Evolutionary conservation across 2,113 vertebrate genomes (phyloP).

Genomic region (Dicentrarchus labrax): DNA sequence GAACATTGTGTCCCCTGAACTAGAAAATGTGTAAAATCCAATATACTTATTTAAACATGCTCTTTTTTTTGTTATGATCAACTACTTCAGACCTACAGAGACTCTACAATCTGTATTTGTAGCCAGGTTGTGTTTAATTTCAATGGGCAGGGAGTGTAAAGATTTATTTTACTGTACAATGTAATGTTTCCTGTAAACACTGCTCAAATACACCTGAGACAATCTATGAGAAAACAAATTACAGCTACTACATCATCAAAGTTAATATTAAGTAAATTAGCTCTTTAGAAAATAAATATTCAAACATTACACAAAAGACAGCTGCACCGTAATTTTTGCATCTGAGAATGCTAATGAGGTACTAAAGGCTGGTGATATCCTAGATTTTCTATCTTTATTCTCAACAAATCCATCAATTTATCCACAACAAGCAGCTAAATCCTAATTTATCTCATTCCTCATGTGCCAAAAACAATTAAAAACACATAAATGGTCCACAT

Average conservation of each 20-base stretch:
- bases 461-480: background rate
- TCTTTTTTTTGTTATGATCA: background rate
- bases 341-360: constrained; percentile 14
- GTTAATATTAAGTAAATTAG: background rate
- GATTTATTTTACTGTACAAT: constrained; percentile 11
- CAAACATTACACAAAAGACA: background rate
- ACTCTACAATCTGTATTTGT: background rate
- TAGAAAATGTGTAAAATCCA: background rate
- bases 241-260: background rate
- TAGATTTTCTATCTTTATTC: background rate
- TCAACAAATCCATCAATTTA: background rate
- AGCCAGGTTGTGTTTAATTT: constrained; percentile 32
- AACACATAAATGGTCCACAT: background rate
- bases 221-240: background rate
- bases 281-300: constrained; percentile 38
- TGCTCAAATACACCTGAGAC: constrained; percentile 46
- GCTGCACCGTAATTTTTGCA: constrained; percentile 4
- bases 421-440: background rate
- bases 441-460: background rate
- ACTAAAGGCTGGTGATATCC: background rate
- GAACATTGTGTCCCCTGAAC: constrained; percentile 65
- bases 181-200: constrained; percentile 6
- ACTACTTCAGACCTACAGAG: background rate
- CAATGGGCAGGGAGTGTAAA: constrained; percentile 28
- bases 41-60: background rate